Base-by-base conservation (phyloP, 2,113 vertebrate genomes). In the Caloenas nicobarica region DNA sequence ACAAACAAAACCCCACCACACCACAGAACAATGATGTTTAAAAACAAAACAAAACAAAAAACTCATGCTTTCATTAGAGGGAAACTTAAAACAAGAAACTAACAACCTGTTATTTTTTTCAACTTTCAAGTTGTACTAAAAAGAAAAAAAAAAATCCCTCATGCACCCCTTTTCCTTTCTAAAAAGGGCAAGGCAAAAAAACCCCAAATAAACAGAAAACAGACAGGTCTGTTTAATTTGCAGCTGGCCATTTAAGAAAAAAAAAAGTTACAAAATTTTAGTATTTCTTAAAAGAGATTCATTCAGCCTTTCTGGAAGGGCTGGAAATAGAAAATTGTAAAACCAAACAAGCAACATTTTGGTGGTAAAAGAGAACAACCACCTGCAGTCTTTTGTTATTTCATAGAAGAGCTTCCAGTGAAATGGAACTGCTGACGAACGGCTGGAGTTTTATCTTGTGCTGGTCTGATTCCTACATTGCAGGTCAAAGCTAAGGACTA, bases 201-300 rank as follows among this genome's bases (percentile, higher is more conserved):
- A 1, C 0, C 3, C n/a, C 2, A 44, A 73, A 28, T 9, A 58
- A 54, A 38, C 1, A 8, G 38, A 56, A 73, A 28, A 0, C 12
- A 81, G n/a, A 25, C 6, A 82, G 1, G 7, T 34, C 31, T 51
- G 29, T 29, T 83, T 40, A 53, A 84, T 42, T 36, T 71, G 40
- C 25, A 66, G 34, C 11, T 61, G 29, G 21, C 19, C 69, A 36
- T 40, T 40, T n/a, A 7, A 26, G 38, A 31, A 11, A 4, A 18
- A 53, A 26, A 51, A 69, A 57, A 29, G 3, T 34, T 34, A 60
- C 4, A 42, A 65, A 40, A 42, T 66, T 24, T 42, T 11, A 38
- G 12, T 57, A n/a, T 68, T 87, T 85, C 18, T 40, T 44, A 34
- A 54, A 29, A 82, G 23, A 60, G 5, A 53, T 61, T 74, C 0